Conservation (phyloP, 2,888 invertebrate genomes). For the Mimachlamys varia region DNA sequence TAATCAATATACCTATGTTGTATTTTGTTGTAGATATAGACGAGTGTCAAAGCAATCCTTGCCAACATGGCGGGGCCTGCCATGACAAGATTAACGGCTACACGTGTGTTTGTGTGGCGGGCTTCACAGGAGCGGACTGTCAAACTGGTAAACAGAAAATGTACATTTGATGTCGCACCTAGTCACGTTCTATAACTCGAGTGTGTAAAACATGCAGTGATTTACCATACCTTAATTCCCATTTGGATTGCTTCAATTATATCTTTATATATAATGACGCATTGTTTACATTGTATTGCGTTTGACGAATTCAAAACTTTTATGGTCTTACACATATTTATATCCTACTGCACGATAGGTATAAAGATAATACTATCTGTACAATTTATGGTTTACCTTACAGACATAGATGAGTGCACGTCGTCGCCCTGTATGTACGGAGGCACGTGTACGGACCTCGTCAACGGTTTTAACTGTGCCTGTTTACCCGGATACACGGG, state of each 20-base stretch:
- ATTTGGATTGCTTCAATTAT: too few species aligned
- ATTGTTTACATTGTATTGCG: too few species aligned
- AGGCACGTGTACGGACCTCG: not conserved
- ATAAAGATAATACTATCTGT: too few species aligned
- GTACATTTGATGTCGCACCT: too few species aligned
- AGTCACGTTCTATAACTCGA: too few species aligned
- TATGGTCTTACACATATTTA: too few species aligned
- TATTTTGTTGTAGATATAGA: too few species aligned
- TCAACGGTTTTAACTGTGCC: not conserved
- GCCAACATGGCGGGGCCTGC: not conserved
- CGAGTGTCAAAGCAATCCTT: not conserved
- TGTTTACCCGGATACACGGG: not conserved
- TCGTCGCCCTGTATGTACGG: conserved; percentile 4
- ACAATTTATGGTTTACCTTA: not conserved
- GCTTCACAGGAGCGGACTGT: not conserved
- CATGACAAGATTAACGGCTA: not conserved
- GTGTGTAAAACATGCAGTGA: not conserved
- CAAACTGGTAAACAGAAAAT: not conserved
- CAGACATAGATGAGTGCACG: conserved; percentile 19
- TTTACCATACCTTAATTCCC: too few species aligned
- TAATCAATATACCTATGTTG: too few species aligned
- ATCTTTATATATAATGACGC: too few species aligned
- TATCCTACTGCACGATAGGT: too few species aligned
- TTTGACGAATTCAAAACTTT: too few species aligned
- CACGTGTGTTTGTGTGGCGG: not conserved